phyloP scores from a whole-genome alignment of 2,113 vertebrate species.

The Heloderma charlesbogerti region DNA sequence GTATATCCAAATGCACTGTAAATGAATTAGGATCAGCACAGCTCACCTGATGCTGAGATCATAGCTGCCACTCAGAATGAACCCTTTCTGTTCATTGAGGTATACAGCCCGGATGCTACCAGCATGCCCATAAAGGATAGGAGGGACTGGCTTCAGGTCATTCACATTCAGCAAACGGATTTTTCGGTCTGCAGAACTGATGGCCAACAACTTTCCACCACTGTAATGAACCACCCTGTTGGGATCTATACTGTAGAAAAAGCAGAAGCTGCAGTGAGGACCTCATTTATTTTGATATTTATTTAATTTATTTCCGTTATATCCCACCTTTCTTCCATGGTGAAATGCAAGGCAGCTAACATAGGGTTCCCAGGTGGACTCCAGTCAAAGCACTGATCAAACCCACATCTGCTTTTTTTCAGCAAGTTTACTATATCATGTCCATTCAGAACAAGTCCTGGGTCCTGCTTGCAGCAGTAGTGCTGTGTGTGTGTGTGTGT shows the following conservation, averaged over 20 bases:
- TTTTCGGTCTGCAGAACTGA: slow-evolving; percentile 76
- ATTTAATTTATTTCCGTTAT: background rate
- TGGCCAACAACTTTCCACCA: slow-evolving; percentile 79
- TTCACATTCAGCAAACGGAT: slow-evolving; percentile 75
- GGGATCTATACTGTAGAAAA: slow-evolving; percentile 76
- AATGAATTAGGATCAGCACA: background rate
- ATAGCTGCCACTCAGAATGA: slow-evolving; percentile 81
- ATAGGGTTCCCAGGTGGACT: background rate
- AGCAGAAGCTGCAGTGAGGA: background rate
- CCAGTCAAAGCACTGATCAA: background rate
- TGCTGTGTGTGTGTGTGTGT: too few species aligned
- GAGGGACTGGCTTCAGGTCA: slow-evolving; percentile 45
- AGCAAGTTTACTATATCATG: too few species aligned
- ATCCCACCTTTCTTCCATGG: background rate
- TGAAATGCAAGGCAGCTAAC: background rate
- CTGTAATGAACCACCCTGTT: slow-evolving; percentile 83
- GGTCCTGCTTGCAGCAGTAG: background rate
- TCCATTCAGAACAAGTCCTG: too few species aligned
- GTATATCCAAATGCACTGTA: background rate
- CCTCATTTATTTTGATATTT: background rate
- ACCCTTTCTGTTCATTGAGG: slow-evolving; percentile 77
- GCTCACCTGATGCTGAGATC: slow-evolving; percentile 90
- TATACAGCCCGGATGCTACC: slow-evolving; percentile 79
- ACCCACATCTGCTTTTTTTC: background rate
- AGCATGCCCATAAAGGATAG: slow-evolving; percentile 74